Evolutionary conservation across 2,113 vertebrate species (phyloP).

Genomic region (Chloebia gouldiae): DNA sequence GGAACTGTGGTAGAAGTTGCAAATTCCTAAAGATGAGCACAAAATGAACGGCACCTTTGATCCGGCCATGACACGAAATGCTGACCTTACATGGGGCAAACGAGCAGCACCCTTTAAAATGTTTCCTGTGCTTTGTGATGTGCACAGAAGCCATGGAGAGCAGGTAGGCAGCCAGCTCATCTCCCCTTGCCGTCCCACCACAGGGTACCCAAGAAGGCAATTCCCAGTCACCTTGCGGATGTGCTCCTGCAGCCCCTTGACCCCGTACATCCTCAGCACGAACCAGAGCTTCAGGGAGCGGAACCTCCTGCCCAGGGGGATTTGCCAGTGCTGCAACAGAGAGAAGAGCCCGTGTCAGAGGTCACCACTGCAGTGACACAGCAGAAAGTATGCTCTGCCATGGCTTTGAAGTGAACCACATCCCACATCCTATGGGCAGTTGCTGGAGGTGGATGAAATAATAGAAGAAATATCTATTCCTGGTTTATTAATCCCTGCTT

Average conservation of each 20-base stretch:
- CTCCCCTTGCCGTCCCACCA: neutral
- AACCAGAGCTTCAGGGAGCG: constrained; percentile 98
- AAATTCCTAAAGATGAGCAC: neutral
- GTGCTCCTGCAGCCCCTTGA: constrained; percentile 85
- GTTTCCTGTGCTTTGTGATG: neutral
- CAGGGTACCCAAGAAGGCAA: neutral
- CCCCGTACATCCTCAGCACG: constrained; percentile 89
- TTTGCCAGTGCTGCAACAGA: constrained; percentile 90
- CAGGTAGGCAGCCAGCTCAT: neutral
- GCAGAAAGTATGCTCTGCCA: neutral
- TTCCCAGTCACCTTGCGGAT: constrained; percentile 83
- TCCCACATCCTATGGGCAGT: neutral
- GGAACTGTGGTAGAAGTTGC: neutral
- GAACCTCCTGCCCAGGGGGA: constrained; percentile 92
- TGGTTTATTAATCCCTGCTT: neutral
- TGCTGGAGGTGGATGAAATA: neutral
- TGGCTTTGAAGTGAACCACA: rapidly evolving
- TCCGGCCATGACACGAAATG: rapidly evolving
- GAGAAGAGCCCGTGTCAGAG: neutral
- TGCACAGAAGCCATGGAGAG: neutral
- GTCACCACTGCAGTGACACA: neutral
- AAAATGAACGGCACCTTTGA: neutral
- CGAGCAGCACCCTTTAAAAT: rapidly evolving
- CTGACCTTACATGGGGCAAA: neutral
- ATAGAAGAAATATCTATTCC: neutral